Base-by-base conservation (phyloP, 2,113 vertebrate species). In the Semnornis frantzii region DNA sequence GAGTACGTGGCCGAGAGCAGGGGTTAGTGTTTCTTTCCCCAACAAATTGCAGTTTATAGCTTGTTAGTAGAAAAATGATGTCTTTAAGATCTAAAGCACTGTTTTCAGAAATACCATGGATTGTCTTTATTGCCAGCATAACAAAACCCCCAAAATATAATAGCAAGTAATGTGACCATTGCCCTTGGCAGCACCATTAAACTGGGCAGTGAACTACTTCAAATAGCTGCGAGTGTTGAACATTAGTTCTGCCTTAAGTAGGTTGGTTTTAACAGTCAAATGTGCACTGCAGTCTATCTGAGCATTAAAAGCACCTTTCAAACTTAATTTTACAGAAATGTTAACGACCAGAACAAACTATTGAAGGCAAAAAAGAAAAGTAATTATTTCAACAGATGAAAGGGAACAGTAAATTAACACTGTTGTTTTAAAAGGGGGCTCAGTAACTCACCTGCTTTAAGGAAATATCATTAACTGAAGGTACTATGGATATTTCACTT, bases 341-440 rank as follows among this genome's bases (percentile, higher is more conserved):
- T 98, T 98, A 98, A 98, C 81, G 91, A 98, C 94, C 96, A 97
- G 97, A 98, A 98, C 95, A 97, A 97, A 97, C 95, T 96, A 94
- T 5, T 90, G 92, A 96, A 97, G 87, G 95, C 57, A 95, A 94
- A 97, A 97, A 97, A 96, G 86, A 94, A 97, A 97, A 95, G 96
- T 96, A 97, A 98, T 98, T 97, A 98, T 98, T 98, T 97, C 96
- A 97, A 78, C 62, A 98, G 96, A 98, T 97, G 97, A 98, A 98
- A 98, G 96, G 95, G 97, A 98, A 97, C 95, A 97, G 96, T 97
- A 98, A 98, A 98, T 93, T 96, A 97, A 97, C 92, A 87, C 80
- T 95, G 82, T 33, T 42, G 60, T 91, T 97, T 96, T 96, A 92
- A 94, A 96, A 90, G 87, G 34, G 52, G 42, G 63, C 50, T 85